Base-by-base conservation (phyloP, 2,888 invertebrate species). In the Apamea anceps region DNA sequence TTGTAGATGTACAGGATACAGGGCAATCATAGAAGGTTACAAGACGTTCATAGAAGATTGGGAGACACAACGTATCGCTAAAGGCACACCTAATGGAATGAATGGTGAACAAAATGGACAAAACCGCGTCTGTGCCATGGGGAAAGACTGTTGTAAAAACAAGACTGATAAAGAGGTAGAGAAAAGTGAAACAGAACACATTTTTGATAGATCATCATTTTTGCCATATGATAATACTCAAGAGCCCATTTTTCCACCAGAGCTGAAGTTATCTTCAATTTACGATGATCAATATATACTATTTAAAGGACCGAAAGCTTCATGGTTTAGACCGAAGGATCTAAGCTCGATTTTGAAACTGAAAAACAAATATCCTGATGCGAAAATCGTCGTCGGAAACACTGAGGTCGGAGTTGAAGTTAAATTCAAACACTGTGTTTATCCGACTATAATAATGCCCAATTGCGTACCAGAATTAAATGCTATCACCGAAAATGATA, bases 1-100 rank as follows among this genome's bases (percentile, higher is more conserved):
- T 25, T 99, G 99, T 90, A 97, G 99, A 87, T 99, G 99, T 92
- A 99, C 99, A 3, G 99, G 99, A 0, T 99, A 99, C 91, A 96
- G 99, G 84, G 98, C 99, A 0, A 99, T 99, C 81, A 97, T 99
- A 79, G 98, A 99, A 92, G 98, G 98, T 0, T 98, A 98, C 91
- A 98, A 97, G 93, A 98, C 98, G 0, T 98, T 98, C 85, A 97
- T 98, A 2, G 98, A 98, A 95, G 98, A 98, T 91, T 98, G 98
- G 98, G 98, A 98, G 93, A 93, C 95, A 13, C 93, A 95, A 71
- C 96, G 96, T 84, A 85, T 96, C n/a, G 75, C 88, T 28, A 94
- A 92, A 84, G 90, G 90, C 2, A 77, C 77, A n/a, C 80, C 85
- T 57, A 92, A 90, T 77, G 90, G 86, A 57, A 81, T 32, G 4